phyloP scores from a whole-genome alignment of 2,797 vertebrate genomes.

The Australoheros facetus region DNA sequence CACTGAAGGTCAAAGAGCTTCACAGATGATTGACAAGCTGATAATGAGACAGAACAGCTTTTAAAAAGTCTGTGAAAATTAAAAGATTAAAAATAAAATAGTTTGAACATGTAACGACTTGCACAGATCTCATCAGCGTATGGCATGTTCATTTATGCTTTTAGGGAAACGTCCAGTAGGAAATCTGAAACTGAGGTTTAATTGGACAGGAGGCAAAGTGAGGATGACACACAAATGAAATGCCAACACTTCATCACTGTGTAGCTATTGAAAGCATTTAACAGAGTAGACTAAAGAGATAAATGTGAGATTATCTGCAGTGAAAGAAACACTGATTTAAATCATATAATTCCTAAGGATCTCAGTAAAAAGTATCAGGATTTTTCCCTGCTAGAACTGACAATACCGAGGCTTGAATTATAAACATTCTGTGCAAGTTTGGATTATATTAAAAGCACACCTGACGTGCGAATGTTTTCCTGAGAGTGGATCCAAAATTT shows the following conservation, averaged over 20 bases:
- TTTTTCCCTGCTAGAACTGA: neutral
- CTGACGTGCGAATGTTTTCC: slow-evolving; percentile 32
- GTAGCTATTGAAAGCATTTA: neutral
- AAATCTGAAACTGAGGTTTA: neutral
- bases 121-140: neutral
- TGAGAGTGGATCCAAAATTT: slow-evolving; percentile 1
- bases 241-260: neutral
- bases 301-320: neutral
- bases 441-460: slow-evolving; percentile 5
- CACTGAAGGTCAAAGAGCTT: neutral
- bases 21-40: neutral
- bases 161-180: neutral
- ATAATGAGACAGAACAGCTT: neutral
- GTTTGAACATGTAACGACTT: neutral
- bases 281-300: neutral
- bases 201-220: neutral
- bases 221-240: neutral
- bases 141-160: neutral
- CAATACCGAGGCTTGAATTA: neutral
- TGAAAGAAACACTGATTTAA: neutral
- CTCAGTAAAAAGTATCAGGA: neutral
- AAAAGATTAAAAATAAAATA: neutral
- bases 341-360: neutral
- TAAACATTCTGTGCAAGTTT: slow-evolving; percentile 1
- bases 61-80: neutral